phyloP scores from a whole-genome alignment of 2,888 invertebrate genomes.

The Tillus elongatus region DNA sequence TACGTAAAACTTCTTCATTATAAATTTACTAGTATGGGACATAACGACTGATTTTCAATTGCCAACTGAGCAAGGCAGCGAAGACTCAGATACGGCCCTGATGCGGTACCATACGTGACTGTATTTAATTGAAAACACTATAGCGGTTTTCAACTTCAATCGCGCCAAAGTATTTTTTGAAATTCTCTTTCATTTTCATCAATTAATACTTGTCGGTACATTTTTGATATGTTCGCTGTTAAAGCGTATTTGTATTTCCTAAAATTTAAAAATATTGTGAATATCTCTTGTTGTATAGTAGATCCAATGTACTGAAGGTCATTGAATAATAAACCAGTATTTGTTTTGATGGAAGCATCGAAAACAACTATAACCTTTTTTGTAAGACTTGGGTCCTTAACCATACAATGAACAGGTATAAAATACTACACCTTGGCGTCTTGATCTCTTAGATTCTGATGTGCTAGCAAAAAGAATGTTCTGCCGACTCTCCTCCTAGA shows the following conservation, averaged over 20 bases:
- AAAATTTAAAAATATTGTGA: conserved; percentile 18
- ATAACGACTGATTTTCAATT: conserved; percentile 11
- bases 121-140: conserved; percentile 17
- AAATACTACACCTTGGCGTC: no score
- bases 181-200: conserved; percentile 14
- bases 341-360: no score
- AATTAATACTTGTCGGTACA: conserved; percentile 20
- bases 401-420: no score
- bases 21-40: conserved; percentile 14
- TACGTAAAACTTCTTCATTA: no score
- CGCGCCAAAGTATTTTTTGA: conserved; percentile 20
- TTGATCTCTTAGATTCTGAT: no score
- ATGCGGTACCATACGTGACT: conserved; percentile 18
- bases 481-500: no score
- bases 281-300: conserved; percentile 19
- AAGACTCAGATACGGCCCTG: conserved; percentile 20
- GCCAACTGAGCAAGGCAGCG: conserved; percentile 18
- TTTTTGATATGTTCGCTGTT: conserved; percentile 19
- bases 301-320: conserved; percentile 19
- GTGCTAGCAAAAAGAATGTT: no score
- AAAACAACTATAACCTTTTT: no score
- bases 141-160: conserved; percentile 10
- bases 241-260: conserved; percentile 15
- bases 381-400: no score
- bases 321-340: no score